Evolutionary conservation across 1,140 invertebrate genomes (phyloP), one percentile per base, ranked within the genome.

Genomic region (Diprion similis): DNA sequence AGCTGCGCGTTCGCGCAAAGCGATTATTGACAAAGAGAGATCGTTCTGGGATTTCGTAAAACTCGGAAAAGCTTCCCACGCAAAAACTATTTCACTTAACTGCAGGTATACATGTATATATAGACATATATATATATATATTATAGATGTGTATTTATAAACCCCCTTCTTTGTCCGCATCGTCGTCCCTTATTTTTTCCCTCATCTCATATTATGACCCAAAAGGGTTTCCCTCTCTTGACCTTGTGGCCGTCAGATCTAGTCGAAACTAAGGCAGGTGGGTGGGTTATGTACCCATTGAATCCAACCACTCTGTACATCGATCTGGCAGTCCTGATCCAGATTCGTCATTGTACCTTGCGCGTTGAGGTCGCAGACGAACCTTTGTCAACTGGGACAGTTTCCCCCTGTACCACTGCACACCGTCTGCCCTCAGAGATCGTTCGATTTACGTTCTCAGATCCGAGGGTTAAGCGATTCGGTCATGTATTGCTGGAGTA

Each of bases 341-440:
- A 59, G 51, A 59, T 59, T 59, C 51, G 51, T 59, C 51, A 59
- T 59, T 59, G 51, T 59, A 59, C 51, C 51, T 17, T 17, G 51
- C 11, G n/a, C n/a, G 11, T 17, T 17, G 24, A 37, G 51, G 51
- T 17, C n/a, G 51, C 11, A 59, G 24, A 37, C 24, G 24, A 37
- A 10, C 51, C 51, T 7, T 59, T 59, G 51, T 59, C 51, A 59
- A 59, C 51, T 59, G 4, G n/a, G 24, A 37, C 24, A 37, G 24
- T 37, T 37, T 37, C 24, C 24, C 24, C 24, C 24, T 37, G 24
- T 37, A 37, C 24, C 24, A 37, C 24, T 37, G 24, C 1, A 37
- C 24, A 37, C 24, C 24, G 24, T 37, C 24, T 37, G 24, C 24
- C 24, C 2, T 37, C 24, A 37, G 24, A 37, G 24, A 37, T 37